Evolutionary conservation across 2,113 vertebrate species (phyloP).

Genomic region (Leucosticte australis): DNA sequence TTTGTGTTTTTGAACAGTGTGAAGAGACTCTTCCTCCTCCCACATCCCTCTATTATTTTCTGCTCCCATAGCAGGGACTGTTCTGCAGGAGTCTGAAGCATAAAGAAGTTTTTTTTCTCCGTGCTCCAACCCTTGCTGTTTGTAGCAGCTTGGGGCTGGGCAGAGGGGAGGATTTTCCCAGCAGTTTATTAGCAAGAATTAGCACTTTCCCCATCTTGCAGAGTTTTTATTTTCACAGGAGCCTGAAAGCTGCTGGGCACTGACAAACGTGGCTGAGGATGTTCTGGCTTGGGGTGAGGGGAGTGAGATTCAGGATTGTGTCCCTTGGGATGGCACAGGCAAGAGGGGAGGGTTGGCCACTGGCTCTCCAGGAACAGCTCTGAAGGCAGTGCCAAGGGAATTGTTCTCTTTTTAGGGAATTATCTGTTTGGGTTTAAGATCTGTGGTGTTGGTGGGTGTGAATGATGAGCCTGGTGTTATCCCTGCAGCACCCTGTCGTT

Average conservation of each 20-base stretch:
- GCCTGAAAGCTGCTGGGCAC: neutral
- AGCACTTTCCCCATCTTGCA: neutral
- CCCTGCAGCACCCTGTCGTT: neutral
- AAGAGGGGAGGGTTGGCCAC: fast-evolving
- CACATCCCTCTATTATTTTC: conserved; percentile 10
- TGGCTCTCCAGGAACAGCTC: neutral
- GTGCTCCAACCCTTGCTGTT: neutral
- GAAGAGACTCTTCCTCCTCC: conserved; percentile 37
- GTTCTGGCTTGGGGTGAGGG: neutral
- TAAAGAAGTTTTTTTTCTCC: neutral
- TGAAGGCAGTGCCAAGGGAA: neutral
- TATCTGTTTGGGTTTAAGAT: neutral
- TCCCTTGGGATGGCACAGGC: neutral
- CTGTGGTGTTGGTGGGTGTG: neutral
- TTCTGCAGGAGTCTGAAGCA: conserved; percentile 4
- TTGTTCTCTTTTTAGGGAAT: neutral
- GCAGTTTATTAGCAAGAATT: neutral
- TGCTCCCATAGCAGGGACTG: neutral
- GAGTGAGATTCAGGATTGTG: neutral
- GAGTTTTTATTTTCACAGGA: neutral
- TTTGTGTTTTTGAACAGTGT: neutral
- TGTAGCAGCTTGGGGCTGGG: neutral
- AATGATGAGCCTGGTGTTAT: neutral
- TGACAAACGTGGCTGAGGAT: neutral
- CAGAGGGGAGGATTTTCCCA: neutral